Evolutionary conservation across 2,113 vertebrate species (phyloP), one percentile per base, ranked within the genome.

Genomic region (Petaurus breviceps): DNA sequence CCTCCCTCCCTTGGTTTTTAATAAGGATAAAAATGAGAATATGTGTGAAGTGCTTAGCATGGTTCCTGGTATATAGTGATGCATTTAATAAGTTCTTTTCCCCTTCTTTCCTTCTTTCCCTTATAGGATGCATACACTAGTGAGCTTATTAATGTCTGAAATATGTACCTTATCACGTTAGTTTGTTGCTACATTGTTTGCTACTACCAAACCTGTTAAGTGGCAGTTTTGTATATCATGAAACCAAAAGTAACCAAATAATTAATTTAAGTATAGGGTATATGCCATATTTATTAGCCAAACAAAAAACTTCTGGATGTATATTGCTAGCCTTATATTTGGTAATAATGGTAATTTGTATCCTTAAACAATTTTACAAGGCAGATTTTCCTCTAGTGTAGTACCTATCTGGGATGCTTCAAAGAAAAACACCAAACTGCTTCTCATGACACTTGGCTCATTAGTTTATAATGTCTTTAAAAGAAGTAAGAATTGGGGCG

Each of bases 251-350:
- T 94, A 16, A 89, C 94, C 92, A 22, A 22, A 43, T 84, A 16
- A 43, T 84, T 43, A n/a, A 84, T 43, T 84, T 84, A 84, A 43
- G n/a, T 68, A 10, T 8, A 89, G 51, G 51, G 9, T 53, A 96
- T 53, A 95, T 53, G 92, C 94, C 96, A 53, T 54, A 90, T 91
- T 92, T 94, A 55, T 94, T 92, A 93, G 37, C 25, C 23, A 68
- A 94, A 92, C 31, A n/a, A 6, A 57, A 50, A 51, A 37, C 47
- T 26, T 94, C 57, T 37, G 28, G 31, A 46, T 93, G 92, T 77
- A 52, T 93, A 23, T 89, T 55, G 8, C 31, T 54, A 84, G n/a
- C 22, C 16, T 84, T 43, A 22, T 91, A 37, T 93, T 95, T 92
- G 91, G 77, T 91, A 8, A 92, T 90, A 90, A 37, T 8, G 92